Evolutionary conservation across 2,113 vertebrate genomes (phyloP).

Genomic region (Ophthalmolycus amberensis): DNA sequence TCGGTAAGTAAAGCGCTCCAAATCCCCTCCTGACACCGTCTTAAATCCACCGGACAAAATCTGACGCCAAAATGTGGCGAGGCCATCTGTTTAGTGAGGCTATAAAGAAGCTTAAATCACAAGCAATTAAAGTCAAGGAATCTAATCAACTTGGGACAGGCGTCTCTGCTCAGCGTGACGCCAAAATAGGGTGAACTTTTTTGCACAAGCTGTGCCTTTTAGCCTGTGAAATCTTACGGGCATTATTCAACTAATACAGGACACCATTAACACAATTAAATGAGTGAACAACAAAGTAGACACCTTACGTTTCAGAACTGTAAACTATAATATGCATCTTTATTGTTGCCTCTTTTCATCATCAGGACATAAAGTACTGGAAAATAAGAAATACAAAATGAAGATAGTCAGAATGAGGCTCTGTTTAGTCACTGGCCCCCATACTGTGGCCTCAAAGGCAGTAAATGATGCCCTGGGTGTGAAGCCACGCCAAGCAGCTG

Average conservation of each 20-base stretch:
- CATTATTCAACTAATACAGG: neutral
- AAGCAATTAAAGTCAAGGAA: constrained; percentile 73
- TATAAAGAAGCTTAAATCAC: constrained; percentile 72
- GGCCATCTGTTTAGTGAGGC: constrained; percentile 69
- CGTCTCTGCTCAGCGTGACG: constrained; percentile 32
- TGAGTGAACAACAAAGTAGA: neutral
- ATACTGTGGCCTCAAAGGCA: neutral
- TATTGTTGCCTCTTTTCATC: neutral
- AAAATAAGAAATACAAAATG: neutral
- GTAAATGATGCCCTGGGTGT: constrained; percentile 29
- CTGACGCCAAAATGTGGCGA: constrained; percentile 60
- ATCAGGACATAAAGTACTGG: neutral
- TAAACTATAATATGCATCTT: neutral
- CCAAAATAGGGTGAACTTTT: neutral
- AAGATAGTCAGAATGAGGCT: neutral
- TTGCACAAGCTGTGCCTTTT: neutral
- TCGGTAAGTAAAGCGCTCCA: constrained; percentile 72
- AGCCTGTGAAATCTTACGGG: neutral
- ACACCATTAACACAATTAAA: neutral
- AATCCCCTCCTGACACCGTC: constrained; percentile 43
- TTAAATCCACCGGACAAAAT: constrained; percentile 59
- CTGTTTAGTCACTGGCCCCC: neutral
- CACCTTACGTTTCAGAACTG: neutral
- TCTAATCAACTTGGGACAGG: constrained; percentile 29
- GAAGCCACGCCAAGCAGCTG: constrained; percentile 41